Base-by-base conservation (phyloP, 2,888 invertebrate species). In the Caenorhabditis sp. region DNA sequence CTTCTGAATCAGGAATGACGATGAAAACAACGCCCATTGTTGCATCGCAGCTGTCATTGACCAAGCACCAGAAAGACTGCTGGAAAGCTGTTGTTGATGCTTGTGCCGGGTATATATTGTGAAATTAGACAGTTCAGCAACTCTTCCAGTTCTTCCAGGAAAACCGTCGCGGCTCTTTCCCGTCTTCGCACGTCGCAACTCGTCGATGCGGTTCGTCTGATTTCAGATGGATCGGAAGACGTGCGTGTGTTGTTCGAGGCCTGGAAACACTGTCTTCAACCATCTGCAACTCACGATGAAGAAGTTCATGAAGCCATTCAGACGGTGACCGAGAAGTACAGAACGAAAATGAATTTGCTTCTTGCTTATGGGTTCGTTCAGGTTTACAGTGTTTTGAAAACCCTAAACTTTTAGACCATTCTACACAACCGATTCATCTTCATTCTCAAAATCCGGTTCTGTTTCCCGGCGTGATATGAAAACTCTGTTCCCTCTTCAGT, bases 241-340 rank as follows among this genome's bases (percentile, higher is more conserved):
- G 84, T 84, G 47, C 72, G 80, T n/a, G 80, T 84, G n/a, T 51
- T 84, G 24, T 84, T 80, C 68, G 80, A 84, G 28, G 54, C 73
- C 16, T 84, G 84, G 84, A 84, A 81, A 35, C 24, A 59, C 5
- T 77, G 79, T 51, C 77, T 84, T 16, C 80, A 80, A 58, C 63
- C 56, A 24, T 73, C 80, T 2, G 68, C 74, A 7, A 51, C 68
- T 16, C 24, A 73, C 6, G 84, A 80, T 49, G 77, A 77, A 2
- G 16, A 66, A n/a, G 73, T 69, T 7, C 38, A 58, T 41, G 69
- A 80, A 10, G 61, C 80, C 12, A 68, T 80, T 31, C 49, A 70
- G 35, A 54, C 26, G 19, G 26, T 76, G 0, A 63, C 73, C 6
- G 77, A 80, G 19, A 28, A 61, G n/a, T 84, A 84, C 28, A 49